Evolutionary conservation across 2,113 vertebrate genomes (phyloP), one percentile per base, ranked within the genome.

Genomic region (Hepsetus odoe): DNA sequence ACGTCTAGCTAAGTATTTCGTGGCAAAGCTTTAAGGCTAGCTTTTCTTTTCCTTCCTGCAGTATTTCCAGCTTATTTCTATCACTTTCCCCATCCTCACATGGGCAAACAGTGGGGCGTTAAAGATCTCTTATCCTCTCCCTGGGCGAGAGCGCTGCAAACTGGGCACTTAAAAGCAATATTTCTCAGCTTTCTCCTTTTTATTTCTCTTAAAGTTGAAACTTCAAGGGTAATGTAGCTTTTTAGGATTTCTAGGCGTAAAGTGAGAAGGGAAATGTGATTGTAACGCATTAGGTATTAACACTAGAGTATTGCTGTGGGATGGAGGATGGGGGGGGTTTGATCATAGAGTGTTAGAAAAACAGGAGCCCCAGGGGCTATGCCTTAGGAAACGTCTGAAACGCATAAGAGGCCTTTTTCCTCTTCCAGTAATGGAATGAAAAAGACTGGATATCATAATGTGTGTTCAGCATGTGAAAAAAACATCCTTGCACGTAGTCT

Each of bases 241-340:
- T 93, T 90, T 89, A 89, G 87, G 82, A 76, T 77, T 55, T 66
- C 82, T 81, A 87, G 83, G 85, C 84, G 84, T 90, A 89, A 91
- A 92, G 89, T 90, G 88, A 91, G 91, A 87, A 78, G 85, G 74
- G 79, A 91, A 93, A 94, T 92, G 90, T 87, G 86, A 93, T 92
- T 93, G 88, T 61, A 79, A 81, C 84, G 84, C 92, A 92, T 92
- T 91, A 93, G 87, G 80, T 68, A 74, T 85, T 82, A 81, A 84
- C 74, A 87, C 83, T 86, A 85, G 83, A 89, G 85, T 87, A 84
- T 85, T 83, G 85, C 75, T 62, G 77, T 88, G 69, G 80, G 66
- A 74, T 70, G 61, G 70, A 74, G 85, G 79, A 86, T 2, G 42
- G 85, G 64, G 81, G 80, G 6, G 85, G 76, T 86, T 89, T 88